phyloP scores from a whole-genome alignment of 2,113 vertebrate genomes.

The Amblyopsis rosae region DNA sequence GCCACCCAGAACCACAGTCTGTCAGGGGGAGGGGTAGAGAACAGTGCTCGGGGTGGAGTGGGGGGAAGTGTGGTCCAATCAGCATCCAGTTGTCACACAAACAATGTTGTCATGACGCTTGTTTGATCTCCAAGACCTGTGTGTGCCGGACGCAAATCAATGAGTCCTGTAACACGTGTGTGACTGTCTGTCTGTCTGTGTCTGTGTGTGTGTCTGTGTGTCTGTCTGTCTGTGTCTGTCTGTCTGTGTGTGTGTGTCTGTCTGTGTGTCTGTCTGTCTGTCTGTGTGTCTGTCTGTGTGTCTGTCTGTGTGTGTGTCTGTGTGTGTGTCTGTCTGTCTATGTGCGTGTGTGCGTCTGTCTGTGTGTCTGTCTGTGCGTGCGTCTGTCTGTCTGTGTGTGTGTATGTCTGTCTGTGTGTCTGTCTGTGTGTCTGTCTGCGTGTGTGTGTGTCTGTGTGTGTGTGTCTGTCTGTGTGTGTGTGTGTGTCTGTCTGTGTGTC shows the following conservation, averaged over 20 bases:
- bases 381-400: too few species aligned
- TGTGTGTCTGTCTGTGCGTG: too few species aligned
- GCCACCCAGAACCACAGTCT: neutral
- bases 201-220: neutral
- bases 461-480: neutral
- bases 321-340: neutral
- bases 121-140: too few species aligned
- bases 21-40: neutral
- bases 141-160: too few species aligned
- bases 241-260: neutral
- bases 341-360: neutral
- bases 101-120: too few species aligned
- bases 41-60: neutral
- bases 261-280: neutral
- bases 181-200: neutral
- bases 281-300: neutral
- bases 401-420: too few species aligned
- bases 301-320: neutral
- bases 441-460: too few species aligned
- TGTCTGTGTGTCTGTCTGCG: too few species aligned
- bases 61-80: neutral
- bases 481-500: neutral
- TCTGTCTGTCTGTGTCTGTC: neutral
- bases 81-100: too few species aligned
- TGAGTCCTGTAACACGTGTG: too few species aligned